Percentiles rank a stretch among this genome's conserved stretches.
phyloP scores from a whole-genome alignment of 2,797 vertebrate species.

The Sarcophilus harrisii region DNA sequence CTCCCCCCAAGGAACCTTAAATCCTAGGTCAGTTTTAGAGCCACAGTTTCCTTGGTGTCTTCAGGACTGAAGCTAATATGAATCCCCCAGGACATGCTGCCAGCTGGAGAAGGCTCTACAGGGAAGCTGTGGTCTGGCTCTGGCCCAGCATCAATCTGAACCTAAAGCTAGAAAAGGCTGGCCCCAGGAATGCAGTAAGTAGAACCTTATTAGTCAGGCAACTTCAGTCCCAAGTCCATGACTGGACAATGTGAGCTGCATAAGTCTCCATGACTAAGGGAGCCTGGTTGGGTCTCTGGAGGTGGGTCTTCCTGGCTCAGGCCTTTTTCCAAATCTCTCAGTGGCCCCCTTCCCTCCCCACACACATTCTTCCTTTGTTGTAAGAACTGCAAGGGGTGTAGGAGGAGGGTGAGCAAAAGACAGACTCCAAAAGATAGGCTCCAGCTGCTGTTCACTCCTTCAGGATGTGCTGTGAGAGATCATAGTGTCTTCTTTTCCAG shows the following conservation, averaged over 20 bases:
- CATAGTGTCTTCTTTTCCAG: constrained; percentile 74
- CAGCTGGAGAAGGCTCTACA: neutral
- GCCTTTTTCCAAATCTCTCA: constrained; percentile 71
- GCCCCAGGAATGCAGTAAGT: constrained; percentile 14
- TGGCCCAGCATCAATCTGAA: constrained; percentile 51
- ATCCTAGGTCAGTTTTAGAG: constrained; percentile 25
- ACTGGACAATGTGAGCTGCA: constrained; percentile 69
- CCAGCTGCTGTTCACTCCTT: constrained; percentile 80
- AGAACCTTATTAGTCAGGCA: constrained; percentile 63
- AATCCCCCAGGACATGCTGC: constrained; percentile 2
- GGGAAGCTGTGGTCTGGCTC: constrained; percentile 1
- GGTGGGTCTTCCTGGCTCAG: constrained; percentile 68
- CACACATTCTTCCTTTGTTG: constrained; percentile 83
- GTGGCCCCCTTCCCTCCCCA: constrained; percentile 64
- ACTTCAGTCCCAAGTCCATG: constrained; percentile 74
- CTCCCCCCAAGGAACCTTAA: constrained; percentile 31
- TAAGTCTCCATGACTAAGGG: neutral
- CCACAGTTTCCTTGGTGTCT: constrained; percentile 22
- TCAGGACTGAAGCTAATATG: constrained; percentile 2
- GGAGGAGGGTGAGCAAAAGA: constrained; percentile 80
- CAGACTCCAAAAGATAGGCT: constrained; percentile 79
- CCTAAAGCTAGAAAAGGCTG: constrained; percentile 57
- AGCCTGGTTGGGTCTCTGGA: constrained; percentile 75
- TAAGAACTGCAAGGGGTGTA: constrained; percentile 82
- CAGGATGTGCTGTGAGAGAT: constrained; percentile 72